These are phyloP conservation scores for Chrysolina americana DNA, from an alignment of 2,888 invertebrate species.

Conservation along the genomic window DNA sequence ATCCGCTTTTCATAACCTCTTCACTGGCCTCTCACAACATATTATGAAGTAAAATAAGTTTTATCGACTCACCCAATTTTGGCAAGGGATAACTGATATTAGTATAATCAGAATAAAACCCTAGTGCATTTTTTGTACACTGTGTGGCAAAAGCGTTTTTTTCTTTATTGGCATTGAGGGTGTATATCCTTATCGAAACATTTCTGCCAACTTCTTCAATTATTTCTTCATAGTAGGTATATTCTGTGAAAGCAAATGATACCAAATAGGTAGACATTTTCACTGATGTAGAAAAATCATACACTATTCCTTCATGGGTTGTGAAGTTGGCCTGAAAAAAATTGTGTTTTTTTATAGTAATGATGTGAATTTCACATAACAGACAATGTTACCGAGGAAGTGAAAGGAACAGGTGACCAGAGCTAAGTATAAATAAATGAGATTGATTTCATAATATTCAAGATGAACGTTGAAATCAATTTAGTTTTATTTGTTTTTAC, in stretches of 20 bases:
- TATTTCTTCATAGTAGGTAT: conserved; percentile 47
- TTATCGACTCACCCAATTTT: conserved; percentile 56
- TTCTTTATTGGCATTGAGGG: conserved; percentile 49
- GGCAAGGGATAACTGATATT: conserved; percentile 55
- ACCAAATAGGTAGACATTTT: conserved; percentile 58
- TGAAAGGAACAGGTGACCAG: no score
- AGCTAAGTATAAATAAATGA: no score
- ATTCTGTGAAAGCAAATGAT: conserved; percentile 56
- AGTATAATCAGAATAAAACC: conserved; percentile 57
- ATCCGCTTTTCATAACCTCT: no score
- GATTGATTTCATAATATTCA: no score
- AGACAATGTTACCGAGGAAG: no score
- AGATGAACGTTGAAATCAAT: no score
- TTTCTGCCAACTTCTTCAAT: conserved; percentile 40
- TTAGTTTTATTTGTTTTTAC: no score
- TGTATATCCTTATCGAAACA: conserved; percentile 54
- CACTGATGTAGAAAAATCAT: conserved; percentile 55
- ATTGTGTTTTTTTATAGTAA: neutral
- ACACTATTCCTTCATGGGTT: conserved; percentile 49
- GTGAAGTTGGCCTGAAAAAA: conserved; percentile 49
- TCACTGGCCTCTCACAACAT: no score
- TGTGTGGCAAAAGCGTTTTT: conserved; percentile 50
- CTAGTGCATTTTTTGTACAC: conserved; percentile 48
- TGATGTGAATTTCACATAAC: no score
- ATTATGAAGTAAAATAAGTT: neutral